phyloP scores from a whole-genome alignment of 1,140 invertebrate species.

The Aphis gossypii region DNA sequence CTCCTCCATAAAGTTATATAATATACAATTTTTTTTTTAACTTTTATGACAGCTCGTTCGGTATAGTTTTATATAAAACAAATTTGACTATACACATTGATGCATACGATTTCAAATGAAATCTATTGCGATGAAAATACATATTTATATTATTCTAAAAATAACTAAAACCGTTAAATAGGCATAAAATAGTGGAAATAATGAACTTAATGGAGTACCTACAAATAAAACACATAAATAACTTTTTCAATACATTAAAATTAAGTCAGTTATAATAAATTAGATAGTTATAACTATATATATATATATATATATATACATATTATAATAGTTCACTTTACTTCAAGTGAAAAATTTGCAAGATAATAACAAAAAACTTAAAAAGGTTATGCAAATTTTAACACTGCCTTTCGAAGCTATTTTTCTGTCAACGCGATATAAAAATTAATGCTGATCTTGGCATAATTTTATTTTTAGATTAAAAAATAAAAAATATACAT shows the following conservation, averaged over 20 bases:
- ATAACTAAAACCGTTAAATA: not conserved
- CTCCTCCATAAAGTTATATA: not conserved
- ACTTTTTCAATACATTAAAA: not conserved
- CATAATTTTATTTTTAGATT: constrained; percentile 16
- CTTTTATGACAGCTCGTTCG: not conserved
- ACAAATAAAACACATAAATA: not conserved
- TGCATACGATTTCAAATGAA: not conserved
- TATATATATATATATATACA: too few species aligned
- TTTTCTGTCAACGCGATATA: not conserved
- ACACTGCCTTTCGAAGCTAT: not conserved
- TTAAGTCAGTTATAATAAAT: not conserved
- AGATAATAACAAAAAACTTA: not conserved
- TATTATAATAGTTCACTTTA: not conserved
- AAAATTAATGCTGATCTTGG: not conserved
- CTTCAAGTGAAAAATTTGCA: not conserved
- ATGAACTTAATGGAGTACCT: not conserved
- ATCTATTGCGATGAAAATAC: not conserved
- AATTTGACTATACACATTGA: too few species aligned
- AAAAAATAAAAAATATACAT: not conserved
- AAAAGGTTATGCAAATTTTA: constrained; percentile 24
- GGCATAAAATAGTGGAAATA: not conserved
- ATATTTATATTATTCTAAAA: not conserved
- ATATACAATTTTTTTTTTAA: not conserved
- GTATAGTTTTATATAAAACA: not conserved
- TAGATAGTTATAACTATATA: not conserved